Conservation (phyloP, 2,797 vertebrate genomes). For the Falco novaeseelandiae region DNA sequence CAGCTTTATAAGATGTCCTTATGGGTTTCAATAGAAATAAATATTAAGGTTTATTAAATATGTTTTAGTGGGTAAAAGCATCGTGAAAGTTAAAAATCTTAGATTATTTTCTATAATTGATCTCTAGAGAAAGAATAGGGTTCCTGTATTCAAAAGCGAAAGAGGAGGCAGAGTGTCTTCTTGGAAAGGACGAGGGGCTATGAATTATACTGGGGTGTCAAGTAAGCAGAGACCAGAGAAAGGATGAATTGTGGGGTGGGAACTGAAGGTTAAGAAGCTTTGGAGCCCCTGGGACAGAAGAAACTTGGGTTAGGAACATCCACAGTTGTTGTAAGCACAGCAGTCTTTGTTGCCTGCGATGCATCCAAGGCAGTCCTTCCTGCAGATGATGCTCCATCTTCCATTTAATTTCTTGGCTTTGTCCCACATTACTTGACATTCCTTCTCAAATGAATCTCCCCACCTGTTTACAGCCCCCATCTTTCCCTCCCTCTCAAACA, state of each 20-base stretch:
- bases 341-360: neutral
- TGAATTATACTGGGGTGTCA: neutral
- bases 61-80: neutral
- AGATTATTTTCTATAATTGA: neutral
- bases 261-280: neutral
- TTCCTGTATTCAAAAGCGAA: neutral
- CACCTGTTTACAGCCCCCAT: neutral
- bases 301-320: neutral
- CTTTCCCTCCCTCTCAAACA: neutral
- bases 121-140: neutral
- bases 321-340: neutral
- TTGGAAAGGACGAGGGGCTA: neutral
- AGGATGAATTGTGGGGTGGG: neutral
- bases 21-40: neutral
- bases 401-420: neutral
- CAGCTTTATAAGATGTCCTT: rapidly evolving
- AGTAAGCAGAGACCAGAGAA: neutral
- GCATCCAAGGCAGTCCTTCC: rapidly evolving
- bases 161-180: neutral
- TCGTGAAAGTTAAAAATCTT: neutral
- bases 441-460: neutral
- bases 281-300: neutral
- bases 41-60: neutral
- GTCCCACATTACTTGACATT: neutral
- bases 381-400: neutral